Conservation (phyloP, 1,140 invertebrate genomes). For the Drosophila oshimai region DNA sequence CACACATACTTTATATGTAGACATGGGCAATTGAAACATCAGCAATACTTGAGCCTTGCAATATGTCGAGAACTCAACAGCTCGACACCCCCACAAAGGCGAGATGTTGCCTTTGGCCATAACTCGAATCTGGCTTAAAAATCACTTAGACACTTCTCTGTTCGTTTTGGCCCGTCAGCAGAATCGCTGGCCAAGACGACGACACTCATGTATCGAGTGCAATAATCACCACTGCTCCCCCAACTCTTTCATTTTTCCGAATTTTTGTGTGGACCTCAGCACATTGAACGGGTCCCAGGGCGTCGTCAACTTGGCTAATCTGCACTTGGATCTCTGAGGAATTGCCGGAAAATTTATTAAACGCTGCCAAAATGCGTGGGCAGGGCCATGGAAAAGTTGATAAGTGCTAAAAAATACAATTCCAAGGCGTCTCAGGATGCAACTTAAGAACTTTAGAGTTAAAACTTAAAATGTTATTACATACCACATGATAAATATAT, state of each 20-base stretch:
- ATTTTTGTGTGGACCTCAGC: slow-evolving; percentile 65
- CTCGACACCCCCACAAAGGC: slow-evolving; percentile 41
- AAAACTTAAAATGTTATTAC: too few relatives aligned
- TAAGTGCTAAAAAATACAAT: neutral
- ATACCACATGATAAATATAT: too few relatives aligned
- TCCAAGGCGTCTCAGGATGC: neutral
- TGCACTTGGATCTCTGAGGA: slow-evolving; percentile 32
- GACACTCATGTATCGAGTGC: slow-evolving; percentile 54
- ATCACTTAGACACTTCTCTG: slow-evolving; percentile 56
- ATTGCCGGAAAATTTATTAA: slow-evolving; percentile 1
- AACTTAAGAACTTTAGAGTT: neutral
- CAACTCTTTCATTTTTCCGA: neutral
- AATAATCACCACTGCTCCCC: slow-evolving; percentile 63
- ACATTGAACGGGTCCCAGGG: slow-evolving; percentile 44
- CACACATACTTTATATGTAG: neutral
- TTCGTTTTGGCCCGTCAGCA: slow-evolving; percentile 63
- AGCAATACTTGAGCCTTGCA: slow-evolving; percentile 69
- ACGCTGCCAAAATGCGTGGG: slow-evolving; percentile 18
- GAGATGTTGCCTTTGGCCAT: slow-evolving; percentile 47
- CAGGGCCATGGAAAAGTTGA: neutral
- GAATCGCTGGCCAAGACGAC: slow-evolving; percentile 37
- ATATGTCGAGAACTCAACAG: slow-evolving; percentile 52
- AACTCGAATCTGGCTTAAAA: slow-evolving; percentile 74
- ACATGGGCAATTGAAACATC: slow-evolving; percentile 71
- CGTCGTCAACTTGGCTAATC: slow-evolving; percentile 62